These are phyloP conservation scores for Rissa tridactyla DNA, from an alignment of 2,113 vertebrate species.

Conservation along the genomic window DNA sequence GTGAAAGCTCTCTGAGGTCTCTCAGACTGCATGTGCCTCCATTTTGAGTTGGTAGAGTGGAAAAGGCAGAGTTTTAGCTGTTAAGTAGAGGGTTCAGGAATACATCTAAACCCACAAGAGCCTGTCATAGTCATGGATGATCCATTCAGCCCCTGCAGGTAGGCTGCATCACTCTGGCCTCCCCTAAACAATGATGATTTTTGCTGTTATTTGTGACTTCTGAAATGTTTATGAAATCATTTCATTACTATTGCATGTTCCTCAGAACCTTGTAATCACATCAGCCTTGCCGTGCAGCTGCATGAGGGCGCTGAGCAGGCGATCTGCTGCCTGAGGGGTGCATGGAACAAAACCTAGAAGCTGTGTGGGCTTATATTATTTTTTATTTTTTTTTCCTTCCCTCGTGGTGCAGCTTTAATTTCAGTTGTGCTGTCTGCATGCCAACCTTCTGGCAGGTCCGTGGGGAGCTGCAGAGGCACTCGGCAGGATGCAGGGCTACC, in stretches of 20 bases:
- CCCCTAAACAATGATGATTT: conserved; percentile 27
- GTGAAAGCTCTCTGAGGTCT: conserved; percentile 83
- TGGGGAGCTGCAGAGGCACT: not conserved
- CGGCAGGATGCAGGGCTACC: not conserved
- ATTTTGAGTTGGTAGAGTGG: conserved; percentile 94
- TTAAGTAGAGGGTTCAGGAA: conserved; percentile 39
- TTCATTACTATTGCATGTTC: conserved; percentile 51
- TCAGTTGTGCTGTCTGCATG: not conserved
- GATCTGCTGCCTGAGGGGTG: not conserved
- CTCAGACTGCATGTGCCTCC: conserved; percentile 91
- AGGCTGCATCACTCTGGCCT: conserved; percentile 78
- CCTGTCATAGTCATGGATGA: conserved; percentile 92
- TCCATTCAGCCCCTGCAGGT: conserved; percentile 94
- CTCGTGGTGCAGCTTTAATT: not conserved
- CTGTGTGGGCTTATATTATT: not conserved
- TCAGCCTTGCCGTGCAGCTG: not conserved
- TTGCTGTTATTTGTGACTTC: conserved; percentile 51
- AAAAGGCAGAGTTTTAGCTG: conserved; percentile 75
- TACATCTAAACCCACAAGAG: conserved; percentile 67
- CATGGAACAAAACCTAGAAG: not conserved
- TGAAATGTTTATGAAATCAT: conserved; percentile 53
- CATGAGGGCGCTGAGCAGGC: conserved; percentile 25
- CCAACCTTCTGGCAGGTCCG: not conserved
- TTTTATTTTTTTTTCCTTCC: not conserved
- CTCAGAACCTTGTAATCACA: not conserved